Evolutionary conservation across 2,113 vertebrate genomes (phyloP).

Genomic region (Caretta caretta): DNA sequence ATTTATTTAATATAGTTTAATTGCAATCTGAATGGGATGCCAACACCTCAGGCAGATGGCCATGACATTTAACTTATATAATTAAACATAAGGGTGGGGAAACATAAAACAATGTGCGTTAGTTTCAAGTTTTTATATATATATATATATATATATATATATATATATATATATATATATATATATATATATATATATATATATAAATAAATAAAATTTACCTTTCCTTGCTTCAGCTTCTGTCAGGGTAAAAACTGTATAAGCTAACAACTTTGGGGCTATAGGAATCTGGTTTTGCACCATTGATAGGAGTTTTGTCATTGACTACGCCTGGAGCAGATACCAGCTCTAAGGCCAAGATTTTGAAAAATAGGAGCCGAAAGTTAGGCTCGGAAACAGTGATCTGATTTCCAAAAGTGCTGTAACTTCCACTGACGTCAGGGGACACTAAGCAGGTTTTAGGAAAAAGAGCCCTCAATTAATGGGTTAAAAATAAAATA

Average conservation of each 20-base stretch:
- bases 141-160: slow-evolving; percentile 39
- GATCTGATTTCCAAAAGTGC: background rate
- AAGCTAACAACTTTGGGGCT: background rate
- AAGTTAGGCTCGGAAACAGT: background rate
- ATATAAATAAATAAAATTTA: slow-evolving; percentile 38
- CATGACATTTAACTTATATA: slow-evolving; percentile 67
- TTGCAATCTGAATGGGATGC: slow-evolving; percentile 70
- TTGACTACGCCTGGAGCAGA: background rate
- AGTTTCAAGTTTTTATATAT: slow-evolving; percentile 12
- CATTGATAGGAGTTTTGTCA: background rate
- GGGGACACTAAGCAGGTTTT: background rate
- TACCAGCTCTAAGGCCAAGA: background rate
- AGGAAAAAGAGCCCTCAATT: background rate
- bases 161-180: too few species aligned
- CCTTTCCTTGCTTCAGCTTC: slow-evolving; percentile 21
- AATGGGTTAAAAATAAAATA: background rate
- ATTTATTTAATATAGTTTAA: slow-evolving; percentile 54
- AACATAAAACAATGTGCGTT: slow-evolving; percentile 51
- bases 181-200: too few species aligned
- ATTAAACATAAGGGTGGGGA: slow-evolving; percentile 58
- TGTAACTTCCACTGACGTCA: background rate
- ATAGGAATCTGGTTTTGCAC: background rate
- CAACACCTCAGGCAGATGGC: slow-evolving; percentile 68
- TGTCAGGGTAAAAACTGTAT: background rate
- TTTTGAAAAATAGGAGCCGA: background rate